A percentile compares a stretch with the other conserved stretches of the same genome.
Evolutionary conservation across 2,113 vertebrate species (phyloP).

Genomic region (Nothobranchius kuhntae): DNA sequence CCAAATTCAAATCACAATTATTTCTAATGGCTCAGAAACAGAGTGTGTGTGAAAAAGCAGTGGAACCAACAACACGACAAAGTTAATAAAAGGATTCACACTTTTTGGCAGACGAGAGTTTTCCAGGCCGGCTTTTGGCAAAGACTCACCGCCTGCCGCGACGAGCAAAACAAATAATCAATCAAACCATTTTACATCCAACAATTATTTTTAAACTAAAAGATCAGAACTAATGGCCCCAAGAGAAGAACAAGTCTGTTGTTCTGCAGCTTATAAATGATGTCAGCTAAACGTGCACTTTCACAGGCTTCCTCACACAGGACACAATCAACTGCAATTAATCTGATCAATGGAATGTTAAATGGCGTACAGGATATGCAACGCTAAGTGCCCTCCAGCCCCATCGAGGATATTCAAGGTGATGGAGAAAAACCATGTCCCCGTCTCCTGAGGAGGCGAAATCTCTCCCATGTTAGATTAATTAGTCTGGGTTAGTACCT

Average conservation of each 20-base stretch:
- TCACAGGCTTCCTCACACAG: constrained; percentile 66
- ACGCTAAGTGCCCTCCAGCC: constrained; percentile 70
- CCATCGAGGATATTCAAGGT: constrained; percentile 70
- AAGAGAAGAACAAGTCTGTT: neutral
- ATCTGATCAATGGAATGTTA: constrained; percentile 79
- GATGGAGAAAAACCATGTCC: constrained; percentile 76
- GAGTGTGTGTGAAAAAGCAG: constrained; percentile 13
- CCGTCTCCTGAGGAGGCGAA: constrained; percentile 70
- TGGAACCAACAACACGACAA: constrained; percentile 17
- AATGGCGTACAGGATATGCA: constrained; percentile 74
- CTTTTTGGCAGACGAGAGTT: no score
- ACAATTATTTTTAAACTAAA: neutral
- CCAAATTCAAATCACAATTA: constrained; percentile 81
- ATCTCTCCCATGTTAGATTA: constrained; percentile 88
- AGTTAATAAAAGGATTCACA: constrained; percentile 34
- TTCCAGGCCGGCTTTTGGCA: no score
- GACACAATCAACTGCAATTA: constrained; percentile 77
- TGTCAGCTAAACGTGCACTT: constrained; percentile 53
- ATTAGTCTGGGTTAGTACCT: constrained; percentile 85
- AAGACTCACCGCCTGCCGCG: no score
- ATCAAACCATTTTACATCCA: no score
- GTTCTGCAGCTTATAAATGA: constrained; percentile 37
- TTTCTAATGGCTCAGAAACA: constrained; percentile 79
- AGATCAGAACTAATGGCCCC: neutral
- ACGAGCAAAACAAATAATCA: no score